Percentiles rank a stretch among this genome's conserved stretches.
These are phyloP conservation scores for Ceratoteleas bidentatus DNA, from an alignment of 1,140 invertebrate genomes.

Conservation along the genomic window DNA sequence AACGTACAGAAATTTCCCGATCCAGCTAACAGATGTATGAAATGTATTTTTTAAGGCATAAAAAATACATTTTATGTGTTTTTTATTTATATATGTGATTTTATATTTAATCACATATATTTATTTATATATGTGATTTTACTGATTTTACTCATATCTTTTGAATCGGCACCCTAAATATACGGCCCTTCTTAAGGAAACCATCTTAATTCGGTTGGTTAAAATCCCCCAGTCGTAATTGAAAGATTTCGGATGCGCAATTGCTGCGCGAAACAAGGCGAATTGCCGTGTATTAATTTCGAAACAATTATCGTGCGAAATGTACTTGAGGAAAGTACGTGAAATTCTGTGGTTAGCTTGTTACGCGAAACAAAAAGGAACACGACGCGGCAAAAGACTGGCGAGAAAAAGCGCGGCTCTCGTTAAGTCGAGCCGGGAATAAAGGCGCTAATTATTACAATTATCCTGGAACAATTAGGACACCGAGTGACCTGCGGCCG, in stretches of 20 bases:
- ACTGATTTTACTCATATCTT: too few relatives aligned
- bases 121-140: too few relatives aligned
- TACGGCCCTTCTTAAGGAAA: too few relatives aligned
- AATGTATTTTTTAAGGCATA: too few relatives aligned
- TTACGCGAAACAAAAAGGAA: constrained; percentile 1
- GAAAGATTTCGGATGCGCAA: not conserved
- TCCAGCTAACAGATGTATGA: too few relatives aligned
- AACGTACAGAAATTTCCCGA: too few relatives aligned
- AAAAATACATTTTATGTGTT: too few relatives aligned
- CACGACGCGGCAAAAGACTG: not conserved
- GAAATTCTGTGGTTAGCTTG: constrained; percentile 14
- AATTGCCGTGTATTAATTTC: constrained; percentile 5
- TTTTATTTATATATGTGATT: too few relatives aligned
- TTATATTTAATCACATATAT: too few relatives aligned
- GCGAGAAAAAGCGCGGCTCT: constrained; percentile 20
- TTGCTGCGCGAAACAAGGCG: not conserved
- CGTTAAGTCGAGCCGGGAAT: constrained; percentile 23
- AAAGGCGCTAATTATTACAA: constrained; percentile 38
- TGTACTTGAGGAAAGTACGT: constrained; percentile 8
- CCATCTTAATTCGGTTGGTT: too few relatives aligned
- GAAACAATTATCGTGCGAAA: constrained; percentile 3
- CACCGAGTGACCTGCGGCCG: constrained; percentile 8
- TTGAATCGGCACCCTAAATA: too few relatives aligned
- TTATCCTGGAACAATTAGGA: constrained; percentile 32
- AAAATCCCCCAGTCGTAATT: too few relatives aligned